phyloP scores from a whole-genome alignment of 2,797 vertebrate genomes.

The Margarornis squamiger region DNA sequence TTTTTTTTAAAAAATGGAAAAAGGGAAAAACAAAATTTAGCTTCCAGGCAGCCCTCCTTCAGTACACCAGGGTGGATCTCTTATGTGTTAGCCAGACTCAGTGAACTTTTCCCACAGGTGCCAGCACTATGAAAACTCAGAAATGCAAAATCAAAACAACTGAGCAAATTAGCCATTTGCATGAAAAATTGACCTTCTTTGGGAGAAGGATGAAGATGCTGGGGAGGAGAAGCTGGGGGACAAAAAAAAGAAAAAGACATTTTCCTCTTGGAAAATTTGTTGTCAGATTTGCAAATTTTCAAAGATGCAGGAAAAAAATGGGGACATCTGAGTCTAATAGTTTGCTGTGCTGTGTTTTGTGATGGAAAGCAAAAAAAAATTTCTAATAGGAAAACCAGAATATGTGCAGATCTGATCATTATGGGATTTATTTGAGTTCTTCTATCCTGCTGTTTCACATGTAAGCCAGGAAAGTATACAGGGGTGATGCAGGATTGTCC shows the following conservation, averaged over 20 bases:
- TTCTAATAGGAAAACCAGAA: neutral
- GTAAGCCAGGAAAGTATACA: neutral
- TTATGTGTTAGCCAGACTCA: neutral
- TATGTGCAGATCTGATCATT: neutral
- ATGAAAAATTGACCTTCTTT: neutral
- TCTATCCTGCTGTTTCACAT: neutral
- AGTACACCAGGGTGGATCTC: neutral
- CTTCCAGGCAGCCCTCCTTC: neutral
- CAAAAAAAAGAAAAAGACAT: neutral
- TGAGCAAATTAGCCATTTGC: neutral
- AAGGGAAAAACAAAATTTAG: neutral
- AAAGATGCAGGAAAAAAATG: neutral
- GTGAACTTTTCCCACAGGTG: slow-evolving; percentile 11
- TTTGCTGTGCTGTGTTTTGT: neutral
- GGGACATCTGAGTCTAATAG: neutral
- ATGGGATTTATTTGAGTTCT: accelerated
- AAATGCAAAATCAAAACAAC: slow-evolving; percentile 48
- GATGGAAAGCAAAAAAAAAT: neutral
- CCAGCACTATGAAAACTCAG: neutral
- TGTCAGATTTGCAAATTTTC: neutral
- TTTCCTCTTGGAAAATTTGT: neutral
- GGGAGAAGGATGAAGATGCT: neutral
- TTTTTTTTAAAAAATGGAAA: neutral
- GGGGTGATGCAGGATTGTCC: neutral
- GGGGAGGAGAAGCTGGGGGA: neutral